These are phyloP conservation scores for Cardiocondyla obscurior DNA, from an alignment of 1,140 invertebrate genomes.

Conservation along the genomic window DNA sequence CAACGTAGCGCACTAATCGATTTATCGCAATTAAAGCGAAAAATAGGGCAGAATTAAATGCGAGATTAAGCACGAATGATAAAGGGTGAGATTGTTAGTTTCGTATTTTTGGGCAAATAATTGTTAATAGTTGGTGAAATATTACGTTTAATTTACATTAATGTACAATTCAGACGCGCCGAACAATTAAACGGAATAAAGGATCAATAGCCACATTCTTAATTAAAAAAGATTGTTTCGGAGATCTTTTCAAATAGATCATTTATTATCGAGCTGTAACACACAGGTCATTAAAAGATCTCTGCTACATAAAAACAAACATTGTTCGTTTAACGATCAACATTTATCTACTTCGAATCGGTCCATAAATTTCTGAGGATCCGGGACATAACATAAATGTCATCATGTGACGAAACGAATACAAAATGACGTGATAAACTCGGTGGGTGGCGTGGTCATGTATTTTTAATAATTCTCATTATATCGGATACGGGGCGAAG, in stretches of 20 bases:
- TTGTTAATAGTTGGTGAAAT: neutral
- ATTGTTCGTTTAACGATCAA: slow-evolving; percentile 1
- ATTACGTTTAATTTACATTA: neutral
- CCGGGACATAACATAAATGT: slow-evolving; percentile 4
- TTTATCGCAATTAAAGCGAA: neutral
- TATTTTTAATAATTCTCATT: slow-evolving; percentile 18
- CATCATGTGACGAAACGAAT: slow-evolving; percentile 13
- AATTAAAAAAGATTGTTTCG: neutral
- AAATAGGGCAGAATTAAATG: neutral
- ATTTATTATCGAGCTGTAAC: neutral
- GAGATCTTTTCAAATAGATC: too few species aligned
- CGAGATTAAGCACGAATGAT: neutral
- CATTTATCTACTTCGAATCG: neutral
- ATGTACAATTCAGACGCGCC: neutral
- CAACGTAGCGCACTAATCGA: neutral
- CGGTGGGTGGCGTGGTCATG: neutral
- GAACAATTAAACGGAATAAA: neutral
- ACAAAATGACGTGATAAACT: neutral
- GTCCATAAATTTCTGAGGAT: slow-evolving; percentile 40
- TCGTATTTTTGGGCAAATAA: neutral
- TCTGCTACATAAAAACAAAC: neutral
- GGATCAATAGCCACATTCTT: neutral
- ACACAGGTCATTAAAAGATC: neutral
- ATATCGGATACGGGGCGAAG: neutral
- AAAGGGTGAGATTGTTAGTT: neutral